Conservation (phyloP, 2,113 vertebrate genomes). For the Chloroceryle aenea region DNA sequence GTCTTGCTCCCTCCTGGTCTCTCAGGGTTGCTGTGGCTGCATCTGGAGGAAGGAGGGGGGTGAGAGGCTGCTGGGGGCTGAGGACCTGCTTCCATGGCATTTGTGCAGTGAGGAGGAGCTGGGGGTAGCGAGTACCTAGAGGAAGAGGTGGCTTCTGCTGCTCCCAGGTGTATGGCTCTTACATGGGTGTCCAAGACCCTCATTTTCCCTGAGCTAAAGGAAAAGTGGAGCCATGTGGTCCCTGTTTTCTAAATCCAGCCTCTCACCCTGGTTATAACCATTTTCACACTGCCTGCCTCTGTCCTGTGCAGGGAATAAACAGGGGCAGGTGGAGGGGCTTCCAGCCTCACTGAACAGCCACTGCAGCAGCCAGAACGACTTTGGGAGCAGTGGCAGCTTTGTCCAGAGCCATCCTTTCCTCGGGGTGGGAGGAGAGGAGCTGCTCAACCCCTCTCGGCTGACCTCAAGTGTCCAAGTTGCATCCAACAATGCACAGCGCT, state of each 20-base stretch:
- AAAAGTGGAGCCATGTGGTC: accelerated
- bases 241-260: not conserved
- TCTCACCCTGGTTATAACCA: not conserved
- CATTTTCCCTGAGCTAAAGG: not conserved
- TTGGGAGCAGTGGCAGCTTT: not conserved
- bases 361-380: not conserved
- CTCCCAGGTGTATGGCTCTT: not conserved
- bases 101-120: not conserved
- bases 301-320: not conserved
- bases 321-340: not conserved
- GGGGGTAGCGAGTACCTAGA: not conserved
- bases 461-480: not conserved
- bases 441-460: accelerated
- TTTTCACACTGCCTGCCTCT: not conserved
- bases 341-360: accelerated
- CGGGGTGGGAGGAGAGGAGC: not conserved
- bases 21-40: not conserved
- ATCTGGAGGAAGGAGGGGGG: not conserved
- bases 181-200: not conserved
- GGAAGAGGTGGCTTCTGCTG: not conserved
- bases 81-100: not conserved
- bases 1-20: accelerated
- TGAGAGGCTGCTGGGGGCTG: not conserved
- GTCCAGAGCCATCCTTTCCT: not conserved
- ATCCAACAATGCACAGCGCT: accelerated